Base-by-base conservation (phyloP, 2,113 vertebrate species). In the Semicossyphus pulcher region DNA sequence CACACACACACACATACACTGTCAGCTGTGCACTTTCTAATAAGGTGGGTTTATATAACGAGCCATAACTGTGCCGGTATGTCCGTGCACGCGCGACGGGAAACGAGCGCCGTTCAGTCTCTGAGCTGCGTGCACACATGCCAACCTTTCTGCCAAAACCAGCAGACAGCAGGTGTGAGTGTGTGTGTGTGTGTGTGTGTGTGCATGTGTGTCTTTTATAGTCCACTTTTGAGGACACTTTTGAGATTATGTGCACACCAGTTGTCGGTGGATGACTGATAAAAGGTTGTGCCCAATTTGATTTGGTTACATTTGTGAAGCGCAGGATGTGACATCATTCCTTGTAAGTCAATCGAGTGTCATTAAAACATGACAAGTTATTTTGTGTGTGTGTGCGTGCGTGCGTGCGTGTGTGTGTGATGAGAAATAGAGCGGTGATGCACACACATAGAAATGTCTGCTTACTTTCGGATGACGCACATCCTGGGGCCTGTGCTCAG, bases 21-120 rank as follows among this genome's bases (percentile, higher is more conserved):
- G 49, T 84, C 90, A 91, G 90, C 90, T 89, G 90, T 89, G 76
- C 66, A 60, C 83, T 81, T 81, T 78, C 80, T 83, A 86, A 86
- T 86, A 72, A 83, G 59, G 57, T 60, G 45, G 52, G 84, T 90
- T 87, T 86, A 87, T 87, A 66, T 88, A 90, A 86, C 76, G 60
- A 31, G 65, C 66, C 83, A 67, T 74, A 86, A 67, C 72, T 66
- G 48, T 58, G 63, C 39, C 10, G 15, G 76, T 80, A 90, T 87
- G 71, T 81, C 56, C 74, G 85, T 83, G 82, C 69, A 25, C 39
- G 49, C 23, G 34, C 64, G 11, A 66, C 15, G 68, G 84, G 82
- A 85, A 85, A 62, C 12, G 26, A 88, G 83, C 81, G 76, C 86
- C 89, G 41, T 57, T 6, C 45, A 81, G 91, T 88, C 91, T 84